Evolutionary conservation across 2,113 vertebrate genomes (phyloP).

Genomic region (Oryzias celebensis): DNA sequence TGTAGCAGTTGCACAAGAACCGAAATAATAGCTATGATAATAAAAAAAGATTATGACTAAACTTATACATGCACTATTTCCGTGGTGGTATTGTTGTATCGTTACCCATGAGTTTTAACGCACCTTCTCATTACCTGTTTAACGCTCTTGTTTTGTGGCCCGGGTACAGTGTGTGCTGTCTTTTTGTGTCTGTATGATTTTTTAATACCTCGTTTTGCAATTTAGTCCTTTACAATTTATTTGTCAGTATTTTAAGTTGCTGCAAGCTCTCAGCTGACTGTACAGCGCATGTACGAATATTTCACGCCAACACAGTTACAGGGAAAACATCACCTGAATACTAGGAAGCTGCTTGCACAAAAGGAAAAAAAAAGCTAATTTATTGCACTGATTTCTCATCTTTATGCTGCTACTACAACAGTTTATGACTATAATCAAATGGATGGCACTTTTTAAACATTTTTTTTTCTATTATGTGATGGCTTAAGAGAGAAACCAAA

Average conservation of each 20-base stretch:
- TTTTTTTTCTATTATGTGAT: conserved; percentile 33
- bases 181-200: conserved; percentile 57
- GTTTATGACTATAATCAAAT: conserved; percentile 52
- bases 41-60: conserved; percentile 83
- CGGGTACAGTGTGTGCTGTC: conserved; percentile 38
- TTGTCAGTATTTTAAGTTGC: conserved; percentile 45
- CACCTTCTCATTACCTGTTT: conserved; percentile 32
- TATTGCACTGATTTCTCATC: conserved; percentile 44
- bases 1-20: conserved; percentile 99
- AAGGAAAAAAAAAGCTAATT: conserved; percentile 28
- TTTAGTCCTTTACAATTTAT: conserved; percentile 36
- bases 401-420: conserved; percentile 63
- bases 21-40: conserved; percentile 85
- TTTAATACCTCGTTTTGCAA: conserved; percentile 56
- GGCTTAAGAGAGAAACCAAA: conserved; percentile 60
- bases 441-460: conserved; percentile 21
- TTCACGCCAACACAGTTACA: conserved; percentile 47
- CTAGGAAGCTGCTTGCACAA: conserved; percentile 29
- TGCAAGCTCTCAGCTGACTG: conserved; percentile 41
- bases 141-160: conserved; percentile 39
- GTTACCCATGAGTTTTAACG: conserved; percentile 44
- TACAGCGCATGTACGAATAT: conserved; percentile 47
- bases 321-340: conserved; percentile 21
- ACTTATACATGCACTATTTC: conserved; percentile 79
- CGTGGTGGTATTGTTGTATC: conserved; percentile 72